A percentile compares a stretch with the other conserved stretches of the same genome.
Conservation (phyloP, 2,113 vertebrate species). For the Ellobius talpinus region DNA sequence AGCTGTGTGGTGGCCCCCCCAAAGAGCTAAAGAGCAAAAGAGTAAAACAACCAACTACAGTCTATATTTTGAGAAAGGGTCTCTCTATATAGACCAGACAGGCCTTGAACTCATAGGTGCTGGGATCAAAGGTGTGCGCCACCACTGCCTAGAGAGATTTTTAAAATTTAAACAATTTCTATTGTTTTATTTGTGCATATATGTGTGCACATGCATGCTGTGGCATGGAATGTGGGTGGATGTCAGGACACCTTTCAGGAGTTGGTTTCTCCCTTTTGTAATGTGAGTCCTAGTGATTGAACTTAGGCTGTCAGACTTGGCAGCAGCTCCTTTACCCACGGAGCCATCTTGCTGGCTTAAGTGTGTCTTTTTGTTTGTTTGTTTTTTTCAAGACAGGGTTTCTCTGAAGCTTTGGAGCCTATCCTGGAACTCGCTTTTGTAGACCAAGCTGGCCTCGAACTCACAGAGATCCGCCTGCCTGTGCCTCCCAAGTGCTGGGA, state of each 20-base stretch:
- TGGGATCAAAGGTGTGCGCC: not conserved
- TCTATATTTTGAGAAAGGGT: not conserved
- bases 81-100: not conserved
- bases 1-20: too few relatives aligned
- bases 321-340: not conserved
- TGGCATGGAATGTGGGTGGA: too few relatives aligned
- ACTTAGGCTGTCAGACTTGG: not conserved
- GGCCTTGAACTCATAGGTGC: not conserved
- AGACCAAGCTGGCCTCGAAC: not conserved
- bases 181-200: not conserved
- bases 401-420: too few relatives aligned
- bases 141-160: not conserved
- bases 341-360: too few relatives aligned
- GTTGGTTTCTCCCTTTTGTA: not conserved
- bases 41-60: too few relatives aligned
- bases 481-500: not conserved
- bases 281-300: too few relatives aligned
- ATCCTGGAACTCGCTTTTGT: too few relatives aligned
- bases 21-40: too few relatives aligned
- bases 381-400: too few relatives aligned
- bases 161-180: not conserved
- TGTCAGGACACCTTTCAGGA: not conserved
- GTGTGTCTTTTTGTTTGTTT: too few relatives aligned
- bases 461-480: not conserved
- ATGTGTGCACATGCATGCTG: not conserved